Evolutionary conservation across 2,113 vertebrate species (phyloP), one percentile per base, ranked within the genome.

Genomic region (Anhinga rufa): DNA sequence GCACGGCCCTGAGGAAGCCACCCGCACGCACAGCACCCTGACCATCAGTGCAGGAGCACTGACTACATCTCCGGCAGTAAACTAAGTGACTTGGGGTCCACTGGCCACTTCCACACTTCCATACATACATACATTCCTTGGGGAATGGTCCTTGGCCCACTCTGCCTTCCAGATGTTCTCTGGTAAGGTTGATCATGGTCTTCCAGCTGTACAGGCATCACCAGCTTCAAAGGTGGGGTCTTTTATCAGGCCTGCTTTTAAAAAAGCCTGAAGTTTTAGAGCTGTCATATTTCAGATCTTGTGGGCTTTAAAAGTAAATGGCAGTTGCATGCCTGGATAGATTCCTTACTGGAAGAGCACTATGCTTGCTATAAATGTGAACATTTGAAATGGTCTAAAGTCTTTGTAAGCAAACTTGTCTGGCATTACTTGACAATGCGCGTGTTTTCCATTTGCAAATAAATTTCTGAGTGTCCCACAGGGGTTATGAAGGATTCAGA

Each of bases 401-500:
- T 94, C 87, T 96, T 95, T 93, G 84, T 94, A 97, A 97, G 96
- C 48, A 97, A 97, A 94, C 51, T 88, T 65, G 26, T 96, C 95
- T 98, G 97, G 71, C 82, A 90, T 71, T 55, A 17, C 48, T 92
- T 93, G 82, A 96, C 84, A 94, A 92, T 81, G 51, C 7, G 40
- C 68, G 80, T 93, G 97, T 95, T 95, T 98, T 96, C 94, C 70
- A 95, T 97, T 98, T 95, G 83, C 77, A 94, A 94, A 94, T 89
- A 82, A 82, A 96, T 96, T 90, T 90, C 34, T 65, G 90, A 95
- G 69, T 91, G 80, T 96, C 88, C 71, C 95, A 86, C 36, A 65
- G 80, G 72, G 71, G 46, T 92, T 96, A 95, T 84, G 70, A 97
- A 94, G 88, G 82, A 95, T 96, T 86, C 82, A 74, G 54, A 86